Evolutionary conservation across 2,888 invertebrate species (phyloP).

Genomic region (Theristus sp.): DNA sequence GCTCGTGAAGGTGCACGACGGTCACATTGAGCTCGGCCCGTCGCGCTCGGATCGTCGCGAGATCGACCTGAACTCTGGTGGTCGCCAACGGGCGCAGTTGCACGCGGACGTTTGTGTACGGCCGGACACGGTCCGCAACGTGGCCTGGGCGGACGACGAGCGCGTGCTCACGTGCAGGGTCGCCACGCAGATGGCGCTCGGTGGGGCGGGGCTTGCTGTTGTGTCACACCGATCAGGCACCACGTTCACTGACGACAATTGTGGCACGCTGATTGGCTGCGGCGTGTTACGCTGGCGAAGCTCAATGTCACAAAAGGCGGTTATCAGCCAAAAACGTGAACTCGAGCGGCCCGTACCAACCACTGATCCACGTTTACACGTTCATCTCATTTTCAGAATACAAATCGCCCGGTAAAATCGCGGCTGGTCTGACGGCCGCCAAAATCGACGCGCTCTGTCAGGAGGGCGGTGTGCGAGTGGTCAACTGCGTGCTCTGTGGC

Average conservation of each 20-base stretch:
- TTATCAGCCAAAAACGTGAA: too few relatives aligned
- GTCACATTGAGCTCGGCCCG: not conserved
- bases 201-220: too few relatives aligned
- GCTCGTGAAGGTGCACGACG: not conserved
- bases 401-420: not conserved
- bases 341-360: too few relatives aligned
- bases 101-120: constrained; percentile 16
- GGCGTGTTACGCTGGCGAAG: too few relatives aligned
- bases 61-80: not conserved
- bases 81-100: not conserved
- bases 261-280: too few relatives aligned
- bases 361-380: too few relatives aligned
- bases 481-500: not conserved
- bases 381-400: not conserved
- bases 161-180: constrained; percentile 21
- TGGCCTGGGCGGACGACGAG: constrained; percentile 19
- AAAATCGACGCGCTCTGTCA: not conserved
- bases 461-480: too few relatives aligned
- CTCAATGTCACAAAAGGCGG: too few relatives aligned
- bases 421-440: not conserved
- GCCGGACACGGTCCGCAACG: constrained; percentile 22
- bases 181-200: constrained; percentile 11
- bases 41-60: not conserved
- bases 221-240: too few relatives aligned
- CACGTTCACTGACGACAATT: too few relatives aligned